Percentiles rank a stretch among this genome's conserved stretches.
Conservation (phyloP, 1,140 invertebrate genomes). For the Bombyx mori region ASM3026992v2 NC_085115.1:2142001-2142500, state of each 20-base stretch:
- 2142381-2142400: constrained; percentile 27
- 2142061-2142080: too few species aligned
- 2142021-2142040: too few species aligned
- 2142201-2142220: too few species aligned
- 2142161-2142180: too few species aligned
- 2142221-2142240: too few species aligned
- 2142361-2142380: constrained; percentile 35
- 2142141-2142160: too few species aligned
- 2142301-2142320: constrained; percentile 22
- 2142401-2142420: constrained; percentile 10
- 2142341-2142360: constrained; percentile 27
- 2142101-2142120: too few species aligned
- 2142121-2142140: too few species aligned
- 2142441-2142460: constrained; percentile 30
- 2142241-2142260: constrained; percentile 11
- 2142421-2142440: constrained; percentile 13
- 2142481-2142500: constrained; percentile 25
- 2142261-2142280: constrained; percentile 32
- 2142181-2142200: too few species aligned
- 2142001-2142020: too few species aligned
- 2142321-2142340: constrained; percentile 17
- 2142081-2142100: too few species aligned
- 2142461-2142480: constrained; percentile 23
- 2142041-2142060: too few species aligned
- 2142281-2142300: constrained; percentile 30